Evolutionary conservation across 2,888 invertebrate genomes (phyloP), one percentile per base, ranked within the genome.

Genomic region (Meliscaeva auricollis): DNA sequence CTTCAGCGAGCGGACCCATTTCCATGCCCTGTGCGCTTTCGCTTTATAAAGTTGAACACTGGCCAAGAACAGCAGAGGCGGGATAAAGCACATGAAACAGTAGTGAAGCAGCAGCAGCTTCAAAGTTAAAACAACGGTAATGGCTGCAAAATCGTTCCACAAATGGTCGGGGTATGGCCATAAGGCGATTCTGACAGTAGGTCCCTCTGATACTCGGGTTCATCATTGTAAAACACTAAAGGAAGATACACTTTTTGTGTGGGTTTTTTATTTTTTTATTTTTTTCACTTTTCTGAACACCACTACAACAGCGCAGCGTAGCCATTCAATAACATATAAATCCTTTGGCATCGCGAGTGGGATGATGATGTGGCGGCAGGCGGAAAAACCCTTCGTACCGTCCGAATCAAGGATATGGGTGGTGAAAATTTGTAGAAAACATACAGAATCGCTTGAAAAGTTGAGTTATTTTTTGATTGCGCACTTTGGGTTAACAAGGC

Each of bases 61-160:
- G 68, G 81, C 81, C 76, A 81, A 81, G 77, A 85, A 68, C 68
- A 72, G 41, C 38, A 54, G 20, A 32, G 41, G 54, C 60, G 22
- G 60, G 66, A 54, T 54, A 60, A 35, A 66, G 32, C 64, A 64
- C 15, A 48, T n/a, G 20, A 35, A 48, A 1, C 50, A 56, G 22
- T 38, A 48, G 54, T 41, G 38, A 9, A 64, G 41, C 26, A 73
- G 32, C 17, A 52, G 77, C 44, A 79, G 66, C 54, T 76, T 38
- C 32, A 64, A 76, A 54, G 81, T 81, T 81, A 77, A 85, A 85
- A 77, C 85, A 85, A 81, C 85, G 81, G 85, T 85, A 85, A 85
- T 85, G 76, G 76, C 76, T 81, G 85, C 85, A 76, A 85, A 85
- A 81, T 85, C 85, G 76, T 64, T 85, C 69, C 81, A 81, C 81